A percentile compares a stretch with the other conserved stretches of the same genome.
Conservation (phyloP, 2,888 invertebrate genomes). For the Synergus japonicus region DNA sequence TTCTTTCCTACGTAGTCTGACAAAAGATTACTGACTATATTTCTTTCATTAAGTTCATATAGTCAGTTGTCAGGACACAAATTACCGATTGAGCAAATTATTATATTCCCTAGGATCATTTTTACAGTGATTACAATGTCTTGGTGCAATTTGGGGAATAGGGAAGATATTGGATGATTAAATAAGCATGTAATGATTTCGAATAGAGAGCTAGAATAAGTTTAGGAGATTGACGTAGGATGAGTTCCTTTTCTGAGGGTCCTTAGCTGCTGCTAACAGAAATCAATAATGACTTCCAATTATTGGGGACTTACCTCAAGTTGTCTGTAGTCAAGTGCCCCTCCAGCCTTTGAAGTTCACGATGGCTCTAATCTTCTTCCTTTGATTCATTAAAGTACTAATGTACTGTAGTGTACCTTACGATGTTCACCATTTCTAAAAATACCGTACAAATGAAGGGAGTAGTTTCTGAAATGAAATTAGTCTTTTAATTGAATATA, state of each 20-base stretch:
- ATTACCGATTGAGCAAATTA: no score
- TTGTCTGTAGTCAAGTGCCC: slow-evolving; percentile 20
- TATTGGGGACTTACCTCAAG: slow-evolving; percentile 25
- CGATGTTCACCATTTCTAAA: not conserved
- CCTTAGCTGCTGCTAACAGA: slow-evolving; percentile 2
- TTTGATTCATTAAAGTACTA: slow-evolving; percentile 26
- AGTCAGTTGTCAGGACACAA: no score
- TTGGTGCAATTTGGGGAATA: no score
- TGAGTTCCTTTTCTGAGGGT: slow-evolving; percentile 4
- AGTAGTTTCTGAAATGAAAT: not conserved
- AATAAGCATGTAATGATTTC: no score
- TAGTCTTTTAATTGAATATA: not conserved
- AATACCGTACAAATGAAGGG: not conserved
- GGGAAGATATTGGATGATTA: no score
- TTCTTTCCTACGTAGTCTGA: slow-evolving; percentile 10
- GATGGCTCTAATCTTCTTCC: slow-evolving; percentile 34
- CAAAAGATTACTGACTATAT: slow-evolving; percentile 16
- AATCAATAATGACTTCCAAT: slow-evolving; percentile 37
- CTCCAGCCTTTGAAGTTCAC: slow-evolving; percentile 29
- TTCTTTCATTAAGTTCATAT: not conserved
- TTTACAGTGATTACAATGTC: no score
- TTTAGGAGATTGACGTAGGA: not conserved
- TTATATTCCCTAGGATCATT: no score
- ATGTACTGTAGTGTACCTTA: slow-evolving; percentile 8
- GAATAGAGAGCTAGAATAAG: not conserved